Base-by-base conservation (phyloP, 2,888 invertebrate genomes). In the Agrenia bidenticulata region DNA sequence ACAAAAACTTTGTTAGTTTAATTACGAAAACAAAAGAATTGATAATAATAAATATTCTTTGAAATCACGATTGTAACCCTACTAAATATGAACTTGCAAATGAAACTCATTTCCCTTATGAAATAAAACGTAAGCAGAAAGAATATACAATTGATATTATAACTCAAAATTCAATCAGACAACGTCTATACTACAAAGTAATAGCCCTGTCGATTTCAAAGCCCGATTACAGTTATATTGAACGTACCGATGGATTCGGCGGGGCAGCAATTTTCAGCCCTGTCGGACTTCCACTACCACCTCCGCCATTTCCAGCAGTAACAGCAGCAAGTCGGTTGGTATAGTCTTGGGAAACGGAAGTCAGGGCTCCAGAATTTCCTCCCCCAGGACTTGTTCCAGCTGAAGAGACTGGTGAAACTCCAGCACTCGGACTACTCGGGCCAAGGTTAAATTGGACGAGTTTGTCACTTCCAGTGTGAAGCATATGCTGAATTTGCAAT, bases 401-500 rank as follows among this genome's bases (percentile, higher is more conserved):
- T 17, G 51, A 50, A 21, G 50, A 37, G 7, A 50, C 60, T 49
- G 59, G 26, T 17, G 37, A 51, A 39, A 54, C 51, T 11, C 51
- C 51, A 51, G 17, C 15, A 23, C 51, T 23, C 9, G 17, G 11
- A 51, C 51, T 23, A 49, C 49, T n/a, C 7, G 49, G 49, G 24
- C 45, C 19, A 17, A 5, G n/a, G 15, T 45, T 5, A 45, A 45
- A n/a, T 45, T 45, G 45, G 4, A 19, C 19, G 15, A n/a, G 5
- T 45, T 45, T 51, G 5, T 23, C 51, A 23, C 51, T 51, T 51
- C 23, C 21, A 51, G 51, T 13, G 21, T 82, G 83, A 78, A 83
- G 83, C 76, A 83, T 82, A 80, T 83, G 81, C 77, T 84, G 78
- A 63, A 81, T 81, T 60, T 81, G 79, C 53, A 78, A 78, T 65